phyloP scores from a whole-genome alignment of 2,797 vertebrate species.

The Anabacerthia variegaticeps region DNA sequence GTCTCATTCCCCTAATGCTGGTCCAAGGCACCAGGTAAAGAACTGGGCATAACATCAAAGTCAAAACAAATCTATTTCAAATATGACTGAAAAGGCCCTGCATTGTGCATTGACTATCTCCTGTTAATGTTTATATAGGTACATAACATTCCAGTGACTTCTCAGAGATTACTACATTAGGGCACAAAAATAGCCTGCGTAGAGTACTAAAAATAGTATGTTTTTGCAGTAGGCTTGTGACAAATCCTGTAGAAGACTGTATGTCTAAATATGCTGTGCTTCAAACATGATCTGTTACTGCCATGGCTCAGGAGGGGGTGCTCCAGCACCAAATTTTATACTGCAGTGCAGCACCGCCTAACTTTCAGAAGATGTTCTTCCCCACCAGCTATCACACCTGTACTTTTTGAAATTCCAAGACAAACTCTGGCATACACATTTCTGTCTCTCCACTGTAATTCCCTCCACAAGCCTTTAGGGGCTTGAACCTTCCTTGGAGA shows the following conservation, averaged over 20 bases:
- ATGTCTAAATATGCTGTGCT: neutral
- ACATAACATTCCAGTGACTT: neutral
- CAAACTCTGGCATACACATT: neutral
- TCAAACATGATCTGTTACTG: neutral
- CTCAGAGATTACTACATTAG: neutral
- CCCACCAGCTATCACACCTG: neutral
- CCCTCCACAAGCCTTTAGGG: neutral
- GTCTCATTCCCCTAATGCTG: fast-evolving
- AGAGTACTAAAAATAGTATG: neutral
- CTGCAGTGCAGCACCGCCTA: neutral
- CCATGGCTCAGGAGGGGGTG: neutral
- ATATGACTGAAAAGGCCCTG: neutral
- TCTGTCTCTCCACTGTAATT: neutral
- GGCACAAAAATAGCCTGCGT: neutral
- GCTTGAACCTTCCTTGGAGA: neutral
- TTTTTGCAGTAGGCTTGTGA: neutral
- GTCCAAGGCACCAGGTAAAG: neutral
- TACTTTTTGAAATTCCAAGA: neutral
- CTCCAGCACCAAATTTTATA: neutral
- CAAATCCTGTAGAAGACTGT: neutral
- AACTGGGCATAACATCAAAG: neutral
- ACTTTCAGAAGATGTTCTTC: neutral
- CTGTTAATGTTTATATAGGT: neutral
- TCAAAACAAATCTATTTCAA: neutral
- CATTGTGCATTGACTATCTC: fast-evolving